These are phyloP conservation scores for Caenorhabditis afra DNA, from an alignment of 2,888 invertebrate species.

Conservation along the genomic window DNA sequence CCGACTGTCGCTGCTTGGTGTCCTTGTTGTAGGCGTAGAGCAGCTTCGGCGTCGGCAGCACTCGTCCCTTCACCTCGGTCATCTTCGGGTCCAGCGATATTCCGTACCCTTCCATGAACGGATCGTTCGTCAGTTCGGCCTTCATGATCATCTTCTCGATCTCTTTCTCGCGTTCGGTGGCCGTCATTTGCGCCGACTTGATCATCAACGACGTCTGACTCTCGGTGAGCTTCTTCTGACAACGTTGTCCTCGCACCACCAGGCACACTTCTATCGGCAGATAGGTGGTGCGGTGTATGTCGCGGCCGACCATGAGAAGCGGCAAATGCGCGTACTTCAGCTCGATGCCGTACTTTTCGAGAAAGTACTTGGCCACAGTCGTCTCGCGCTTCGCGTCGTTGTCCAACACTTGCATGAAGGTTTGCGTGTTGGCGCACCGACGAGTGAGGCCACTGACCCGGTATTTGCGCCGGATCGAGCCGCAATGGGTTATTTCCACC, in stretches of 20 bases:
- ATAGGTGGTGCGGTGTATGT: slow-evolving; percentile 97
- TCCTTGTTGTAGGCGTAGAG: slow-evolving; percentile 88
- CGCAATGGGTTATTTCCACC: slow-evolving; percentile 99
- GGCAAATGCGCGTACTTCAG: slow-evolving; percentile 90
- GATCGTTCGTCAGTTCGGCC: slow-evolving; percentile 98
- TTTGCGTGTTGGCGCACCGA: slow-evolving; percentile 98
- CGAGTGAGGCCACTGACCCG: slow-evolving; percentile 99
- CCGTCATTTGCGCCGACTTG: slow-evolving; percentile 98
- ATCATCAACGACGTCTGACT: slow-evolving; percentile 99
- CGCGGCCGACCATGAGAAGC: slow-evolving; percentile 98
- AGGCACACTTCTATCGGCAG: slow-evolving; percentile 98
- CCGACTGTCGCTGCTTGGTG: neutral
- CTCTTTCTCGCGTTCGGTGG: slow-evolving; percentile 93
- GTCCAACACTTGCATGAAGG: slow-evolving; percentile 98
- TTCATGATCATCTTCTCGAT: slow-evolving; percentile 95
- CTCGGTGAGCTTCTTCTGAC: slow-evolving; percentile 99
- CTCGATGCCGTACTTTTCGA: slow-evolving; percentile 92
- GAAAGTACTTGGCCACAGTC: slow-evolving; percentile 99
- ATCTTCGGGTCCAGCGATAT: slow-evolving; percentile 97
- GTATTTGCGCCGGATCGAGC: slow-evolving; percentile 98
- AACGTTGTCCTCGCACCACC: slow-evolving; percentile 98
- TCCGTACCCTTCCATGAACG: slow-evolving; percentile 98
- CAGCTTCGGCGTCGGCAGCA: slow-evolving; percentile 96
- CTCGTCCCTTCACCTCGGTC: slow-evolving; percentile 99
- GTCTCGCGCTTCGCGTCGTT: slow-evolving; percentile 97